phyloP scores from a whole-genome alignment of 2,888 invertebrate genomes.

The Drosophila birchii region DNA sequence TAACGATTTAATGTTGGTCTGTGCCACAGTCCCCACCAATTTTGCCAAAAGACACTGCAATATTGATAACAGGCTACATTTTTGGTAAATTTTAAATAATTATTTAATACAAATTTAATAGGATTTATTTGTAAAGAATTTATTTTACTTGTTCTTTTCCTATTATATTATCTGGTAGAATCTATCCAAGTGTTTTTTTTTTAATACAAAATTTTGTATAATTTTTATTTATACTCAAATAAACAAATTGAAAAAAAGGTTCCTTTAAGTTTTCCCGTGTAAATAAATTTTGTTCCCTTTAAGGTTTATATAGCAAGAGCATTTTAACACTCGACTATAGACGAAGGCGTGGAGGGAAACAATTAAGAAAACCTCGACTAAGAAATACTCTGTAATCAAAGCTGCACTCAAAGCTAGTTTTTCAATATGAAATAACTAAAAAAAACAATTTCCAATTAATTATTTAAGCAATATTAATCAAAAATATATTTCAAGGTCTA shows the following conservation, averaged over 20 bases:
- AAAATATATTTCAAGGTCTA: neutral
- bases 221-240: neutral
- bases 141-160: too few relatives aligned
- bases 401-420: neutral
- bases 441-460: too few relatives aligned
- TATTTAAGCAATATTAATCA: neutral
- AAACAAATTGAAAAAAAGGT: neutral
- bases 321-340: conserved; percentile 58
- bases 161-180: too few relatives aligned
- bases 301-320: conserved; percentile 63
- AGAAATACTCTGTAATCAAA: too few relatives aligned
- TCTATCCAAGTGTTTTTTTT: too few relatives aligned
- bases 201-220: neutral
- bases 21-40: conserved; percentile 15
- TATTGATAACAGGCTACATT: neutral
- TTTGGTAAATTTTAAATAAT: neutral
- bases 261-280: neutral
- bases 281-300: conserved; percentile 28
- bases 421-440: neutral
- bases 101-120: too few relatives aligned
- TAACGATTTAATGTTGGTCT: conserved; percentile 62
- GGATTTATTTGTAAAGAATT: too few relatives aligned
- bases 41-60: conserved; percentile 4
- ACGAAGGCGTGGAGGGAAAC: conserved; percentile 22
- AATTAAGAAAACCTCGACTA: neutral